phyloP scores from a whole-genome alignment of 1,140 invertebrate species.

The Campoletis sonorensis region DNA sequence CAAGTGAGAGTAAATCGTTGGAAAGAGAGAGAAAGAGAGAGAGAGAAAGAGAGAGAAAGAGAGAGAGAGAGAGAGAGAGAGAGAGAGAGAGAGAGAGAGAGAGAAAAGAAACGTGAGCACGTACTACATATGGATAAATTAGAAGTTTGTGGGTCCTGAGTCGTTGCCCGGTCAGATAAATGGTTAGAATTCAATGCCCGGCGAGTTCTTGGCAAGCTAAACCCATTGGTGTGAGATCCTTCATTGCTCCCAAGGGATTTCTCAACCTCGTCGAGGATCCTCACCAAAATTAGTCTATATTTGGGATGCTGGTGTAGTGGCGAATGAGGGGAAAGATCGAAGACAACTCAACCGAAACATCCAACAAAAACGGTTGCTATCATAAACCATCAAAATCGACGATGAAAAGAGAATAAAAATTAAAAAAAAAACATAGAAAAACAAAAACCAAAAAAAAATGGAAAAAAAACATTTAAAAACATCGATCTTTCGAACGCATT shows the following conservation, averaged over 20 bases:
- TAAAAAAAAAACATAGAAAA: too few relatives aligned
- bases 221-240: conserved; percentile 55
- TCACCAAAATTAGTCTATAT: conserved; percentile 72
- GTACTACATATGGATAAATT: conserved; percentile 66
- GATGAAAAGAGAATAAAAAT: not conserved
- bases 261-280: conserved; percentile 54
- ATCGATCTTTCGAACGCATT: too few relatives aligned
- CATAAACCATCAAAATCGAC: not conserved
- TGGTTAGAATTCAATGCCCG: conserved; percentile 69
- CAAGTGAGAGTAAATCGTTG: not conserved
- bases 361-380: not conserved
- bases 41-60: not conserved
- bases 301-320: conserved; percentile 51
- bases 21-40: not conserved
- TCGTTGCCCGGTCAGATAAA: conserved; percentile 58
- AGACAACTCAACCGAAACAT: conserved; percentile 13
- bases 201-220: conserved; percentile 26
- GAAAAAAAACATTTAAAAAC: too few relatives aligned
- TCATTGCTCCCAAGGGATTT: conserved; percentile 69
- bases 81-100: not conserved
- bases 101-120: conserved; percentile 3
- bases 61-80: not conserved
- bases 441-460: too few relatives aligned
- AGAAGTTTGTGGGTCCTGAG: conserved; percentile 62
- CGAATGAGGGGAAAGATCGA: conserved; percentile 14